Base-by-base conservation (phyloP, 2,888 invertebrate genomes). In the Cosmia trapezina region DNA sequence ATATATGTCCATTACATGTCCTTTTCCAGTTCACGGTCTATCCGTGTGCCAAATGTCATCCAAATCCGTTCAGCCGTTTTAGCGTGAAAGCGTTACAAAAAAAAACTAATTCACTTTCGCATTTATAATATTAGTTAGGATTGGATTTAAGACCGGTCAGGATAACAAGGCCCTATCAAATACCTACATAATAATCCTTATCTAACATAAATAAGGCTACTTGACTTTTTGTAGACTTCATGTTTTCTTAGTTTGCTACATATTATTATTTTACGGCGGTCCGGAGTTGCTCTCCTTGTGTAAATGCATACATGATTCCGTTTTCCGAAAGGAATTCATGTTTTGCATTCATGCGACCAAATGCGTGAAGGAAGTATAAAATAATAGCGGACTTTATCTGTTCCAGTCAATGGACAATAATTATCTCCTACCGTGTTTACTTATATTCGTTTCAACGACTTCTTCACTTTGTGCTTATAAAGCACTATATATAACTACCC, bases 211-310 rank as follows among this genome's bases (percentile, higher is more conserved):
- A 61, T 68, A 61, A 60, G 11, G n/a, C 33, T n/a, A 53, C 41
- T 70, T 64, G 33, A 60, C 60, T 56, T 65, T 53, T 73, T 57
- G n/a, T 17, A 66, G 47, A 53, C 49, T 76, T 60, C 51, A 57
- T 53, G 53, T 33, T 76, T 37, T 41, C 8, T 47, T 56, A 43
- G 65, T 73, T 77, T 71, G 63, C 53, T 77, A 60, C 59, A 60
- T 53, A 64, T 75, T 43, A 4, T 66, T 59, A 19, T 47, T 54
- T 66, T 65, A 56, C 62, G 28, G 60, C 37, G 43, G 45, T 33
- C 43, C 19, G 12, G 22, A 82, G 74, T 76, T 45, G 83, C 41
- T 81, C 76, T 81, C 79, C 76, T 82, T 82, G 78, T 49, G 19
- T 67, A 63, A 49, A 56, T 64, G 43, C 43, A 12, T 28, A 60